phyloP scores from a whole-genome alignment of 2,797 vertebrate species.

The Podarcis siculus region DNA sequence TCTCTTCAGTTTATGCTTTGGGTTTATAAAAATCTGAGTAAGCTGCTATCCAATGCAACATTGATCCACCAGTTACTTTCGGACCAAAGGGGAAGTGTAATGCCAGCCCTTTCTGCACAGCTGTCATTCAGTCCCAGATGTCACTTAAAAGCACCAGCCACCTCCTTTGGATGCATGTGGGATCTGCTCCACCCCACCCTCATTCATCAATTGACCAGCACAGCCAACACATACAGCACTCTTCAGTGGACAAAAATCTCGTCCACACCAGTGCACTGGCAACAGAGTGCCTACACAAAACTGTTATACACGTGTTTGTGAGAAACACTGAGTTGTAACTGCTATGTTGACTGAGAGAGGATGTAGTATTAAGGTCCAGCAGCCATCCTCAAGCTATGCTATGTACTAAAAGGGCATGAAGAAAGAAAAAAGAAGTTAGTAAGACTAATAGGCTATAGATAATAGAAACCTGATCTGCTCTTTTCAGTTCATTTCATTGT shows the following conservation, averaged over 20 bases:
- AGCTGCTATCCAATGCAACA: no score
- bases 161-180: neutral
- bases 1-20: neutral
- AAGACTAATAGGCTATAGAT: neutral
- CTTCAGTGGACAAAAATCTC: neutral
- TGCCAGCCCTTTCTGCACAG: neutral
- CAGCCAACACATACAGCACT: neutral
- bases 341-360: neutral
- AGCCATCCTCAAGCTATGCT: neutral
- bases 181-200: neutral
- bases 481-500: neutral
- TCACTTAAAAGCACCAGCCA: neutral
- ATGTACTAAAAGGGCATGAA: neutral
- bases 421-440: neutral
- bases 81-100: neutral
- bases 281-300: neutral
- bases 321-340: neutral
- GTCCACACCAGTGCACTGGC: neutral
- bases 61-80: neutral
- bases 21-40: neutral
- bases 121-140: neutral
- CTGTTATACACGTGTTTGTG: neutral
- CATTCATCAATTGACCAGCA: neutral
- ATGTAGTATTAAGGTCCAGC: neutral
- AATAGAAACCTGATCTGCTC: neutral